These are phyloP conservation scores for Potamarius usumacintae DNA, from an alignment of 2,113 vertebrate species.

Conservation along the genomic window DNA sequence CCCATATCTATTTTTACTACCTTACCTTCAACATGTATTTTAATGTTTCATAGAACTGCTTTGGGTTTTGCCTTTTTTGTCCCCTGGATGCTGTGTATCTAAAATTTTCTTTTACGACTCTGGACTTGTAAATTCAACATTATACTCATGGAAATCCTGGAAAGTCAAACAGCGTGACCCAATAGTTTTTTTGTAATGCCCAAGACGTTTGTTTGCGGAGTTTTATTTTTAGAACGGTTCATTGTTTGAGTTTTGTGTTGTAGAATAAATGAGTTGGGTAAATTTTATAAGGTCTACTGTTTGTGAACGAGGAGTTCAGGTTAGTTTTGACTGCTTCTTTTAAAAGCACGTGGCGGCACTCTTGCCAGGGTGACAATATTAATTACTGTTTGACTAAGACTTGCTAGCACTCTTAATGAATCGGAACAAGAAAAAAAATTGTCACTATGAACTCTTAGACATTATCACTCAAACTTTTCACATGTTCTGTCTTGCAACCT, in stretches of 20 bases:
- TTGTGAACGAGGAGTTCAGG: not conserved
- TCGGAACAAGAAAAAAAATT: not conserved
- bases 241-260: not conserved
- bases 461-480: not conserved
- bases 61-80: not conserved
- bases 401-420: not conserved
- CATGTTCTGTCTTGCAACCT: not conserved
- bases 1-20: not conserved
- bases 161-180: not conserved
- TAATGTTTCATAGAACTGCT: not conserved
- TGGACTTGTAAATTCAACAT: not conserved
- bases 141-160: not conserved
- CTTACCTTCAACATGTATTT: not conserved
- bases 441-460: not conserved
- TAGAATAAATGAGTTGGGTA: not conserved
- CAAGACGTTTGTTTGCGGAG: not conserved
- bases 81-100: not conserved
- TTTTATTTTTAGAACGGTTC: not conserved
- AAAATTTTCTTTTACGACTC: not conserved
- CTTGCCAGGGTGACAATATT: not conserved
- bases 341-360: not conserved
- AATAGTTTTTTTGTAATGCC: not conserved
- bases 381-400: not conserved
- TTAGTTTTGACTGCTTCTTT: not conserved
- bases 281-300: not conserved